Conservation (phyloP, 2,797 vertebrate genomes). For the Periparus ater region DNA sequence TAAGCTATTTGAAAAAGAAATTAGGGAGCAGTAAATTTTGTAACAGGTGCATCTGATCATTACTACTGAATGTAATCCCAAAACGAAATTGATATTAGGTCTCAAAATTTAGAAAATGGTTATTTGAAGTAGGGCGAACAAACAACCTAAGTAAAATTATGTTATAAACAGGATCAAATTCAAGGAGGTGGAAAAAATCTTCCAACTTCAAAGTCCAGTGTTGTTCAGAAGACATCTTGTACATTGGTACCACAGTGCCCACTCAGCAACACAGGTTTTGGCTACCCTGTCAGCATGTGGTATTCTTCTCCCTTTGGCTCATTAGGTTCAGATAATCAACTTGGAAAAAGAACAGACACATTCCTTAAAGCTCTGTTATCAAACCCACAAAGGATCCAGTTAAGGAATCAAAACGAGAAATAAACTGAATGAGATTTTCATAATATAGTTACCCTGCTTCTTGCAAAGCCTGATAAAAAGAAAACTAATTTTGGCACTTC, state of each 20-base stretch:
- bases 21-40: not conserved
- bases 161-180: not conserved
- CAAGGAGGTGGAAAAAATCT: not conserved
- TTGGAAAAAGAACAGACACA: conserved; percentile 24
- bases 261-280: not conserved
- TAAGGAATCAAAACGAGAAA: not conserved
- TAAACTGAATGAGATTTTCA: not conserved
- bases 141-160: not conserved
- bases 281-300: not conserved
- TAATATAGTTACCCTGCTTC: not conserved
- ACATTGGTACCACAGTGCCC: not conserved
- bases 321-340: not conserved
- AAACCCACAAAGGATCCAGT: not conserved
- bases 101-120: not conserved
- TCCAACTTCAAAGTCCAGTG: not conserved
- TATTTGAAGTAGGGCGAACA: not conserved
- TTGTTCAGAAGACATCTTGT: not conserved
- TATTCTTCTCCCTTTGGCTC: not conserved
- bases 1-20: not conserved
- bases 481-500: not conserved
- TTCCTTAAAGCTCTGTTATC: not conserved
- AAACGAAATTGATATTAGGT: not conserved
- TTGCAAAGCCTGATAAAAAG: conserved; percentile 15
- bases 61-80: not conserved
- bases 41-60: not conserved